Conservation (phyloP, 2,797 vertebrate genomes). For the Xenopus petersii region DNA sequence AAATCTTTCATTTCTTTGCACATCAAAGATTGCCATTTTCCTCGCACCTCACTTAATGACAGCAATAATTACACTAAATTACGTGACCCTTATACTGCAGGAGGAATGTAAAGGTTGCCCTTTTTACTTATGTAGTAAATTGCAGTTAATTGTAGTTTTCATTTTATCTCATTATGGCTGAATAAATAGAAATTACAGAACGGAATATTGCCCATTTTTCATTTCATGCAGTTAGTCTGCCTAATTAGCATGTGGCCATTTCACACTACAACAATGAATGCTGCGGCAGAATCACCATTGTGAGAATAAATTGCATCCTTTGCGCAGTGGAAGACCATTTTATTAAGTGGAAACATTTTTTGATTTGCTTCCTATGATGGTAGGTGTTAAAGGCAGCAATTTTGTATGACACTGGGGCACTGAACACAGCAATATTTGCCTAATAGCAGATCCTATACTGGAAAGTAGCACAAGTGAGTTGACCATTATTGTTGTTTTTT, state of each 20-base stretch:
- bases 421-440: too few relatives aligned
- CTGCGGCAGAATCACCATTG: slow-evolving; percentile 40
- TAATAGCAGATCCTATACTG: too few relatives aligned
- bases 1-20: background rate
- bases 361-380: too few relatives aligned
- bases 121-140: slow-evolving; percentile 23
- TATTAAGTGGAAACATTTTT: too few relatives aligned
- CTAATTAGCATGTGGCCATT: slow-evolving; percentile 46
- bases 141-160: slow-evolving; percentile 30
- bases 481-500: too few relatives aligned
- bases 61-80: slow-evolving; percentile 28
- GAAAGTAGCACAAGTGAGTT: too few relatives aligned
- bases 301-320: slow-evolving; percentile 38
- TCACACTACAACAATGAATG: slow-evolving; percentile 35
- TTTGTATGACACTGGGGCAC: too few relatives aligned
- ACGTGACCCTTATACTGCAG: slow-evolving; percentile 5
- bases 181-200: slow-evolving; percentile 44
- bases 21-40: slow-evolving; percentile 18
- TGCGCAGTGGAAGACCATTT: background rate
- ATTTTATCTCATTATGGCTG: slow-evolving; percentile 31
- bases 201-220: slow-evolving; percentile 25
- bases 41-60: background rate
- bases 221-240: slow-evolving; percentile 25
- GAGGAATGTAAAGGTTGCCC: slow-evolving; percentile 8
- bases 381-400: too few relatives aligned